Percentiles rank a stretch among this genome's conserved stretches.
These are phyloP conservation scores for Oikopleura albicans DNA, from an alignment of 23 tunicate genomes.

Conservation along the genomic window DNA sequence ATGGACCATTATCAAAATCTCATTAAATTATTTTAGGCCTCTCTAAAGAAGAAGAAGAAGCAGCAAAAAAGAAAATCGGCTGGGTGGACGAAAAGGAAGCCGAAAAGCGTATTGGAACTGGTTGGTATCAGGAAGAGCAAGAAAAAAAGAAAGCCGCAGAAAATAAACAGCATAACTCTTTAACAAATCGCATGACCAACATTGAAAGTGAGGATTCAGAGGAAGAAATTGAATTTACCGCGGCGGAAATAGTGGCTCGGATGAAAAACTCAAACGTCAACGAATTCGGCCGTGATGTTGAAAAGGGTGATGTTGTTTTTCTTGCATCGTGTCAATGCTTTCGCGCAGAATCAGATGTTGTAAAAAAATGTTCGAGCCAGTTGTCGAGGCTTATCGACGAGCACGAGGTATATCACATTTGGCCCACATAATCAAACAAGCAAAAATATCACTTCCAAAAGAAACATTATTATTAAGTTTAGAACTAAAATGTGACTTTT, in stretches of 20 bases:
- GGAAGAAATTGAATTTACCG: not conserved
- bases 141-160: not conserved
- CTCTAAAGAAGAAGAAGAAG: not conserved
- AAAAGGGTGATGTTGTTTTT: slow-evolving; percentile 9
- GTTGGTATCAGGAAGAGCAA: not conserved
- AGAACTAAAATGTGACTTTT: too few species aligned
- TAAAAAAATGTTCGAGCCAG: not conserved
- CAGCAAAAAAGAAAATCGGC: not conserved
- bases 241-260: not conserved
- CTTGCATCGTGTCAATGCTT: slow-evolving; percentile 11
- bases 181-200: not conserved
- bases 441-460: too few species aligned
- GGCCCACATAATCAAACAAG: too few species aligned
- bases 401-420: not conserved
- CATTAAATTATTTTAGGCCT: too few species aligned
- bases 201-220: not conserved
- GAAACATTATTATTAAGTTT: too few species aligned
- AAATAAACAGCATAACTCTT: not conserved
- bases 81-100: slow-evolving; percentile 12
- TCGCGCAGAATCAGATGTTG: not conserved
- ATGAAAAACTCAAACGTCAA: not conserved
- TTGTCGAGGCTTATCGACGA: not conserved
- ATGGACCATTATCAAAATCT: too few species aligned
- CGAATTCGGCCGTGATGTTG: not conserved
- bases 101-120: not conserved